These are phyloP conservation scores for Pandion haliaetus DNA, from an alignment of 2,113 vertebrate species.

Conservation along the genomic window DNA sequence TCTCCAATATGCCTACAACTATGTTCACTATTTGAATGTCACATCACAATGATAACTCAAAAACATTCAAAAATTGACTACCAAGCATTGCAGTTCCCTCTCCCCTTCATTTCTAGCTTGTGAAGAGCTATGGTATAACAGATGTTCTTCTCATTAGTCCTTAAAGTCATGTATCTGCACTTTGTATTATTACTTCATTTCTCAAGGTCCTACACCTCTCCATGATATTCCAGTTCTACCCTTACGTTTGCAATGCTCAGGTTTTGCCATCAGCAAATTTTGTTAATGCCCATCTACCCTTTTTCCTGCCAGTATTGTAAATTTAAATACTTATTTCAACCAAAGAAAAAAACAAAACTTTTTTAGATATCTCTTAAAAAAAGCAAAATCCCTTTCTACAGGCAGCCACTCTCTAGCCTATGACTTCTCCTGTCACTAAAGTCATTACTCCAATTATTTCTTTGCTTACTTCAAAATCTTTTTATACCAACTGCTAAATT, in stretches of 20 bases:
- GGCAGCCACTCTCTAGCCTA: neutral
- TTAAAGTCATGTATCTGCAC: neutral
- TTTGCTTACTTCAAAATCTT: neutral
- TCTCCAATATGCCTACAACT: neutral
- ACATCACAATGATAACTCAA: neutral
- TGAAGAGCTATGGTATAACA: neutral
- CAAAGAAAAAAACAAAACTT: neutral
- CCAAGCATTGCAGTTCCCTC: neutral
- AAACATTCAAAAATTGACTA: neutral
- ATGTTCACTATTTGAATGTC: neutral
- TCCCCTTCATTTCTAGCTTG: neutral
- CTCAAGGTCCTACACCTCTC: neutral
- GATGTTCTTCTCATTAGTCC: neutral
- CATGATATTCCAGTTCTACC: neutral
- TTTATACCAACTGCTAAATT: neutral
- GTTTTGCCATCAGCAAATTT: neutral
- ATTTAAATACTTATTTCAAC: neutral
- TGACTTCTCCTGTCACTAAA: neutral
- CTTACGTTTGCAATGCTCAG: neutral
- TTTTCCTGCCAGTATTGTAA: neutral
- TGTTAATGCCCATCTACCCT: fast-evolving
- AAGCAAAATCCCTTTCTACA: neutral
- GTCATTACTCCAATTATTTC: neutral
- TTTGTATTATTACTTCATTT: neutral
- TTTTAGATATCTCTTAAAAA: neutral